Base-by-base conservation (phyloP, 2,113 vertebrate species). In the Dasyornis broadbenti region DNA sequence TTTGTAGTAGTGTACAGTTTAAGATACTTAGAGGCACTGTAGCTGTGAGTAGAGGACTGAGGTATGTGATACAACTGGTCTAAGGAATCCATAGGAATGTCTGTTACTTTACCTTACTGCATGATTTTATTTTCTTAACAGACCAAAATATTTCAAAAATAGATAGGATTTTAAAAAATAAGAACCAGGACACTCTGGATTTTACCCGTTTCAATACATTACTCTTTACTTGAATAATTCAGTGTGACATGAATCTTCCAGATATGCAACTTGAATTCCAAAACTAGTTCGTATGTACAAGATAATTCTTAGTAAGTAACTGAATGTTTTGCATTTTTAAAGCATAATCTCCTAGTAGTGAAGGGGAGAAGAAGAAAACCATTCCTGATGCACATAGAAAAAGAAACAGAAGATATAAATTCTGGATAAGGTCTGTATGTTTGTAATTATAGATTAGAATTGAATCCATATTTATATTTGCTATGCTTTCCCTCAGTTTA, bases 171-270 rank as follows among this genome's bases (percentile, higher is more conserved):
- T 66, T 12, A 59, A 80, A 85, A 95, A 87, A 56, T 37, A 94
- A 57, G 13, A 59, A 37, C 22, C 50, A 83, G 18, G 12, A 19
- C 21, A 77, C 15, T 44, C 33, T 77, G 40, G 8, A 65, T 77
- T 75, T 86, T 86, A 27, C 13, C 12, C 8, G 73, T 66, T 86
- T 96, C 52, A 64, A 77, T 75, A 64, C 27, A 21, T 27, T 40
- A 60, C 7, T 86, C 31, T 60, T 82, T 52, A 61, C 31, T 83
- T 96, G 64, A 88, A 82, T 95, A 86, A 96, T 95, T 95, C 87
- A 91, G 40, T 40, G 31, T 60, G 77, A 81, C 31, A 42, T n/a
- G 64, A 60, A 75, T 28, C 54, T 92, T 76, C 42, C 54, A 92
- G 59, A 93, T 60, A 85, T 2, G 9, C 33, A 85, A 60, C 37